A percentile compares a stretch with the other conserved stretches of the same genome.
Evolutionary conservation across 1,140 invertebrate genomes (phyloP).

Genomic region (Delia radicum): DNA sequence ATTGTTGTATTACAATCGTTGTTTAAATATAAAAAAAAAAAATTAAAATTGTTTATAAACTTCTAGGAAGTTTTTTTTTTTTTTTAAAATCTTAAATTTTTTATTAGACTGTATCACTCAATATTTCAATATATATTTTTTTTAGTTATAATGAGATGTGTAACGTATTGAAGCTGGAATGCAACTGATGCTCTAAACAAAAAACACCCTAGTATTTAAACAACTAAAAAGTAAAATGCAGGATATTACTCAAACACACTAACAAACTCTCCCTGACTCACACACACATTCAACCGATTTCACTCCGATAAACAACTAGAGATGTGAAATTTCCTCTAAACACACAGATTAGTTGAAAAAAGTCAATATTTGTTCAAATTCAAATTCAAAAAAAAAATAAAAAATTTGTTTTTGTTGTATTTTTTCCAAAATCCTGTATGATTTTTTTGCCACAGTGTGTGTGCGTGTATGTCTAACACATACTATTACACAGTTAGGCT

Average conservation of each 20-base stretch:
- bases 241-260: not conserved
- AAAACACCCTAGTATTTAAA: not conserved
- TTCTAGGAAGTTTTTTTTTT: not conserved
- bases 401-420: too few species aligned
- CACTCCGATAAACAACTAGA: too few species aligned
- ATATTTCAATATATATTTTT: too few species aligned
- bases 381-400: not conserved
- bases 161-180: constrained; percentile 3
- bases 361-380: constrained; percentile 4
- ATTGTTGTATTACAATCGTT: not conserved
- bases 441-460: too few species aligned
- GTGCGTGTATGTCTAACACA: not conserved
- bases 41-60: not conserved
- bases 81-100: not conserved
- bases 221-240: not conserved
- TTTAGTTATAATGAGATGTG: not conserved
- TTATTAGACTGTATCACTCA: too few species aligned
- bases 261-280: not conserved
- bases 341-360: constrained; percentile 11
- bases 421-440: too few species aligned
- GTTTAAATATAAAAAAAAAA: not conserved
- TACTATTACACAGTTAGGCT: not conserved
- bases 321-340: not conserved
- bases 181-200: constrained; percentile 18
- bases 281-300: not conserved